Evolutionary conservation across 2,113 vertebrate species (phyloP).

Genomic region (Vulpes vulpes): DNA sequence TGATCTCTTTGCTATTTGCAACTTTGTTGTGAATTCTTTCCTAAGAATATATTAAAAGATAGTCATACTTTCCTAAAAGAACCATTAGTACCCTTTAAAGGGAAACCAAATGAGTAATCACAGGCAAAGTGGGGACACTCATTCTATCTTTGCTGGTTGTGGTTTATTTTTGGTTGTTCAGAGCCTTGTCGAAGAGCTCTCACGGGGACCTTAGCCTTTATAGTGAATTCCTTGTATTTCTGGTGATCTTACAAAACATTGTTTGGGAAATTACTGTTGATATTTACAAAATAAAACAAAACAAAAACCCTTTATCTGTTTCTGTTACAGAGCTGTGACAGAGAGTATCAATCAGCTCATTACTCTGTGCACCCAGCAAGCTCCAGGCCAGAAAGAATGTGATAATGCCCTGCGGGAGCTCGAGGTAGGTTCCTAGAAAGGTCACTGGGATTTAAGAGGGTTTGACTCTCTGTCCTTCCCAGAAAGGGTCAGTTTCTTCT

Average conservation of each 20-base stretch:
- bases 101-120: neutral
- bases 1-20: neutral
- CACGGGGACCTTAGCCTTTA: neutral
- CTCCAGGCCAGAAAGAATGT: slow-evolving; percentile 98
- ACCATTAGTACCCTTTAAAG: neutral
- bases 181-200: neutral
- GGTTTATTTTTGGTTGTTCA: neutral
- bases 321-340: slow-evolving; percentile 95
- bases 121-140: neutral
- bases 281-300: neutral
- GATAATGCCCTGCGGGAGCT: slow-evolving; percentile 98
- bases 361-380: slow-evolving; percentile 98
- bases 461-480: neutral
- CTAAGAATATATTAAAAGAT: neutral
- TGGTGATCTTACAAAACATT: neutral
- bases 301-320: slow-evolving; percentile 11
- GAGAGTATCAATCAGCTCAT: slow-evolving; percentile 99
- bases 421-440: slow-evolving; percentile 89
- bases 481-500: neutral
- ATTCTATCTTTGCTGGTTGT: neutral
- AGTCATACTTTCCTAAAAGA: neutral
- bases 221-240: neutral
- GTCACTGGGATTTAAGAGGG: neutral
- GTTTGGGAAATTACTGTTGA: neutral
- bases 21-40: neutral